Conservation (phyloP, 37 sponge, comb jelly and placozoan species). For the Spongilla lacustris region DNA sequence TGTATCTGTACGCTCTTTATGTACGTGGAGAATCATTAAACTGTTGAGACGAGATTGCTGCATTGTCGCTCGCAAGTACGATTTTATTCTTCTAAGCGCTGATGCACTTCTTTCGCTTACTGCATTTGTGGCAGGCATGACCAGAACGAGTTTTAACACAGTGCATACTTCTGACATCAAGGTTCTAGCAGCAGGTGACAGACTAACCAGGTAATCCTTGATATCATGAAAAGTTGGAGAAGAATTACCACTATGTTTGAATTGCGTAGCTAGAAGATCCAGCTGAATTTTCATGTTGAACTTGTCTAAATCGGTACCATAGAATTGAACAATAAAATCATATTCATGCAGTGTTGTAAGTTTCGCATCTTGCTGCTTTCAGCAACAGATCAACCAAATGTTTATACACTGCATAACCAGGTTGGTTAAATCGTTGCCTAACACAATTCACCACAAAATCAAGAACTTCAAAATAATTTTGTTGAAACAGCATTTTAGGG, state of each 20-base stretch:
- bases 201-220: conserved; percentile 9
- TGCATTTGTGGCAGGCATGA: conserved; percentile 71
- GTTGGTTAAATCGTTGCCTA: conserved; percentile 20
- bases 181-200: conserved; percentile 27
- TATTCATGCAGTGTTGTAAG: conserved; percentile 3
- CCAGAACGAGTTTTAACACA: conserved; percentile 39
- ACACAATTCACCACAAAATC: conserved; percentile 27
- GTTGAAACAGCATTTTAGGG: conserved; percentile 19
- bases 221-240: conserved; percentile 10
- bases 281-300: conserved; percentile 6
- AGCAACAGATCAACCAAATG: conserved; percentile 27
- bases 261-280: conserved; percentile 20
- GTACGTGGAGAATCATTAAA: conserved; percentile 57
- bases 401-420: conserved; percentile 29
- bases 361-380: conserved; percentile 23
- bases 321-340: conserved; percentile 31
- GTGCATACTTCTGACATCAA: conserved; percentile 50
- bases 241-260: neutral
- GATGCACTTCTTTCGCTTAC: conserved; percentile 44
- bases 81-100: conserved; percentile 56
- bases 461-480: conserved; percentile 37
- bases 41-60: conserved; percentile 52
- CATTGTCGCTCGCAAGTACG: conserved; percentile 55
- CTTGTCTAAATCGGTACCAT: conserved; percentile 17
- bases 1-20: no score